These are phyloP conservation scores for Byasa hedistus DNA, from an alignment of 2,888 invertebrate species.

Conservation along the genomic window DNA sequence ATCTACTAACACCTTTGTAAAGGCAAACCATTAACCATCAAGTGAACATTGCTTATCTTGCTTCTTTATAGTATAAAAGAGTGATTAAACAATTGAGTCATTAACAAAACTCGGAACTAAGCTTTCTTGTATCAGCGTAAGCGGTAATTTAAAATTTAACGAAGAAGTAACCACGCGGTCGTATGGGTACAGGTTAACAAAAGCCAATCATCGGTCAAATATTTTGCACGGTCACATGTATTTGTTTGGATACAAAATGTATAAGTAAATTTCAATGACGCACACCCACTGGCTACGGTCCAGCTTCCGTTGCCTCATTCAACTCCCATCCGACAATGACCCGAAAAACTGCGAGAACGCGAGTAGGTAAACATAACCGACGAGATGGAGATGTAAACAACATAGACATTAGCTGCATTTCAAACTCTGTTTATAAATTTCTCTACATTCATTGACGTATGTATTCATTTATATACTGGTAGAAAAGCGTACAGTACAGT, in stretches of 20 bases:
- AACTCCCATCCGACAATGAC: slow-evolving; percentile 71
- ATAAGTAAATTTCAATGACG: slow-evolving; percentile 61
- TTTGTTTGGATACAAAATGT: slow-evolving; percentile 49
- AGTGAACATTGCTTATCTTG: no score
- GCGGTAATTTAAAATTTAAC: no score
- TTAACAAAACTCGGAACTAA: no score
- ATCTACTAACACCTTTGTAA: no score
- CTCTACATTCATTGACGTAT: slow-evolving; percentile 8
- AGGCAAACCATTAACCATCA: no score
- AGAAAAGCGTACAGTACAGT: neutral
- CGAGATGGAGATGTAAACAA: slow-evolving; percentile 14
- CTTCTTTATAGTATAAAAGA: no score
- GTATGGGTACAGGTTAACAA: neutral
- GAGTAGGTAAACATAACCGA: slow-evolving; percentile 30
- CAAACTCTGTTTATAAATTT: neutral
- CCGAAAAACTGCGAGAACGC: slow-evolving; percentile 48
- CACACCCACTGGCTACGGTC: slow-evolving; percentile 61
- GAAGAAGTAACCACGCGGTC: no score
- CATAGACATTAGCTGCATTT: slow-evolving; percentile 5
- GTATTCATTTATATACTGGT: neutral
- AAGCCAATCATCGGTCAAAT: slow-evolving; percentile 23
- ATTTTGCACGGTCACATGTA: slow-evolving; percentile 37
- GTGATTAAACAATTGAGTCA: no score
- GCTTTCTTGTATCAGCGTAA: no score
- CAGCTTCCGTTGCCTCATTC: slow-evolving; percentile 73